Base-by-base conservation (phyloP, 2,888 invertebrate genomes). In the Epinotia bilunana region DNA sequence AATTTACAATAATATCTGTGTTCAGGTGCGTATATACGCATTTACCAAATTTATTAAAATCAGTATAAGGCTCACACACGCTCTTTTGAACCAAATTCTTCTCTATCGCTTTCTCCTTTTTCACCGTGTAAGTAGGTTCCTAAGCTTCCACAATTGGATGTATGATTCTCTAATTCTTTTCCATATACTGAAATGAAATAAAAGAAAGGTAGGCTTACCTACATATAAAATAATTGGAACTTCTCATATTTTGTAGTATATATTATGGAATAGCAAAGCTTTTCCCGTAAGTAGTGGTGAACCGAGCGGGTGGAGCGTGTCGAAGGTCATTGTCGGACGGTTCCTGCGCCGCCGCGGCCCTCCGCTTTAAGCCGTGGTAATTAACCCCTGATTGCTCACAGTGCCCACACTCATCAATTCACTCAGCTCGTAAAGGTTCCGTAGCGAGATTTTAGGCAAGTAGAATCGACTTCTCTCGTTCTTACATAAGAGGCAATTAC, bases 311-410 rank as follows among this genome's bases (percentile, higher is more conserved):
- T 75, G 75, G 78, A 80, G 80, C 79, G 79, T 80, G 80, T 80
- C 80, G 81, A 81, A 81, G 82, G 82, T 82, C 82, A 80, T 79
- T 81, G 82, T 78, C 80, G 79, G 77, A 55, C 74, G 61, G 58
- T 70, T 79, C 79, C 73, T 72, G 69, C 63, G 77, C 74, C 71
- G 79, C 77, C 77, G 71, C 77, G 79, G 78, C 79, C 81, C 82
- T 82, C 74, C 74, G 74, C 75, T 69, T 78, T 77, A 76, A 78
- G 80, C 80, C 64, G 76, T 72, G 62, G 76, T 82, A 84, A 85
- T 83, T 83, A 83, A 77, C 79, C 80, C 81, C 77, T 77, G 81
- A 82, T 84, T 81, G 78, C 63, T 53, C 65, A 16, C 60, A 60
- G 60, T 61, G 60, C 43, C 3, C 23, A n/a, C 53, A 64, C 57